A percentile compares a stretch with the other conserved stretches of the same genome.
phyloP scores from a whole-genome alignment of 2,797 vertebrate genomes.

The Aplochiton taeniatus region DNA sequence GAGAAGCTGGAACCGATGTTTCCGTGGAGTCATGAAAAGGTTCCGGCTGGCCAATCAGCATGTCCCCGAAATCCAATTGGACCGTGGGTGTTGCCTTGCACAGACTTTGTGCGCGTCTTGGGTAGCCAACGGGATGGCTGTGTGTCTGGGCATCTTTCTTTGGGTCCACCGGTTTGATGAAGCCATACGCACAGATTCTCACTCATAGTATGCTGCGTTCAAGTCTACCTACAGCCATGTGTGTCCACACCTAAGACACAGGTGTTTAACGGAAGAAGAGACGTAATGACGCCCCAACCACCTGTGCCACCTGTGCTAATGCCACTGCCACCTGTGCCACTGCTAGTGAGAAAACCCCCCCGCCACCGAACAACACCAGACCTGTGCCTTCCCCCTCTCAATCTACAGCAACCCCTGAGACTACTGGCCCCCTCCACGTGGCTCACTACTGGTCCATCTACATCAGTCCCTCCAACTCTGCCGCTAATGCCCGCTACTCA shows the following conservation, averaged over 20 bases:
- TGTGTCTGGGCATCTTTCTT: slow-evolving; percentile 40
- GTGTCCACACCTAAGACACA: slow-evolving; percentile 19
- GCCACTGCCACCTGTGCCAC: no score
- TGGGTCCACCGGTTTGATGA: slow-evolving; percentile 33
- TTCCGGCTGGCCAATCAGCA: no score
- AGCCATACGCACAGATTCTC: slow-evolving; percentile 18
- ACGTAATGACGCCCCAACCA: background rate
- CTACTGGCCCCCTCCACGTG: no score
- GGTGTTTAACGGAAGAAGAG: slow-evolving; percentile 8
- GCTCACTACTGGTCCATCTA: no score
- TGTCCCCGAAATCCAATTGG: slow-evolving; percentile 16
- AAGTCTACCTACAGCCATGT: slow-evolving; percentile 30
- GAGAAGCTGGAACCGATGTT: no score
- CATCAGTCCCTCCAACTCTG: no score
- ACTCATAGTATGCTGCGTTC: slow-evolving; percentile 26
- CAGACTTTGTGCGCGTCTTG: no score
- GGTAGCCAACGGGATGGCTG: no score
- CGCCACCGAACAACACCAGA: background rate
- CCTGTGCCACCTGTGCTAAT: no score
- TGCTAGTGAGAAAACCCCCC: background rate
- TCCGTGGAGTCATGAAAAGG: no score
- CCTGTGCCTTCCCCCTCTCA: background rate
- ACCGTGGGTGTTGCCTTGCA: slow-evolving; percentile 17
- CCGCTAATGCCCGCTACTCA: no score
- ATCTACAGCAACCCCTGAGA: background rate